Base-by-base conservation (phyloP, 1,140 invertebrate genomes). In the Polypedilum pembai region DNA sequence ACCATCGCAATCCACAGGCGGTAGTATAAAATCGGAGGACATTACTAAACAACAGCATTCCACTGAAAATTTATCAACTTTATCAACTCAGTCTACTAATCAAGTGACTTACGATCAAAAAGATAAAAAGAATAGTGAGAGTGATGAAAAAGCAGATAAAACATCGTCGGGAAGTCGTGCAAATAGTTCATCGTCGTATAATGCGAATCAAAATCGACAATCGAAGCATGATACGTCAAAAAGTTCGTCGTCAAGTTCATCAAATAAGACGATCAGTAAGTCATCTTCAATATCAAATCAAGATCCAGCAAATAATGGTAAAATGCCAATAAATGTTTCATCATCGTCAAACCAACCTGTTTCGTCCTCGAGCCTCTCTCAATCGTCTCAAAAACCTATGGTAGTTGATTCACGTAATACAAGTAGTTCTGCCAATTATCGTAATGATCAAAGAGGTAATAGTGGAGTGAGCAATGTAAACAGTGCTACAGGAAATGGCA, bases 11-110 rank as follows among this genome's bases (percentile, higher is more conserved):
- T 20, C 12, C 18, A 7, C 10, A 24, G 17, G 8, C 40, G 7
- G 21, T 76, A 76, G 18, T 76, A 76, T 63, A 74, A 75, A 75
- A 75, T 66, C n/a, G 1, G n/a, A 15, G 1, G n/a, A 56, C 10
- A 56, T 56, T 56, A 15, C 24, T 33, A 33, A 33, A 5, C 24
- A 56, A n/a, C 45, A 56, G 45, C 45, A 56, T 56, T 56, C 45
- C 45, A 56, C 12, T 73, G 40, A 56, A 73, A 33, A 10, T 74
- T 21, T 63, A 66, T 41, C 21, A 1, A n/a, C 0, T 45, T 15
- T 5, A 20, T 72, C 69, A 33, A 72, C 69, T 24, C 20, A 24
- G 20, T 72, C 69, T 73, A 73, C 73, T 20, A 33, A 33, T 33
- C 24, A 33, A 33, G 24, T 1, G 24, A 33, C 24, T 33, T 33